phyloP scores from a whole-genome alignment of 2,888 invertebrate species.

The Amphipyra berbera region DNA sequence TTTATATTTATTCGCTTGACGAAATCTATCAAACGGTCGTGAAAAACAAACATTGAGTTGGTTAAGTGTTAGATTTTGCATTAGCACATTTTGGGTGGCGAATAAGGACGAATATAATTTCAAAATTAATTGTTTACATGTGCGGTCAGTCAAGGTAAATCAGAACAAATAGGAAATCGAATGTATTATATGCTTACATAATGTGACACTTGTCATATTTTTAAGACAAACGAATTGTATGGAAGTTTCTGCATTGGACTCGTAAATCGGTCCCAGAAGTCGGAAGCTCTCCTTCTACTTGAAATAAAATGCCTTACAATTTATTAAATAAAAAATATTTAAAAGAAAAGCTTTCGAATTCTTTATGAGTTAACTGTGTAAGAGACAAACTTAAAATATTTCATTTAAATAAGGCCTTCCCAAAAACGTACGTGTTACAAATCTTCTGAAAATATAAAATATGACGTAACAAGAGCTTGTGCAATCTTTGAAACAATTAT shows the following conservation, averaged over 20 bases:
- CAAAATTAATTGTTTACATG: slow-evolving; percentile 17
- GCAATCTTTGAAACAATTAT: slow-evolving; percentile 17
- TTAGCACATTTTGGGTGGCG: slow-evolving; percentile 34
- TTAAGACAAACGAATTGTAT: background rate
- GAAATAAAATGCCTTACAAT: background rate
- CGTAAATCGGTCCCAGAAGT: background rate
- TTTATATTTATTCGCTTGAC: slow-evolving; percentile 29
- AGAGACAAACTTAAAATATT: no score
- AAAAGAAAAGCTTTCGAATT: no score
- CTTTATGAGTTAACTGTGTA: no score
- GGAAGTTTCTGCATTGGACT: background rate
- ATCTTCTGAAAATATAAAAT: slow-evolving; percentile 1
- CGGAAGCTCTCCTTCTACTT: background rate
- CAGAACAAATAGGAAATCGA: slow-evolving; percentile 17
- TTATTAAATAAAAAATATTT: background rate
- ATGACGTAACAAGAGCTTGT: slow-evolving; percentile 17
- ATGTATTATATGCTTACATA: background rate
- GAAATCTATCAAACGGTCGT: slow-evolving; percentile 41
- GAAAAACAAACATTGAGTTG: slow-evolving; percentile 42
- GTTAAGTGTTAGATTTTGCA: slow-evolving; percentile 40
- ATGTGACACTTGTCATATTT: background rate
- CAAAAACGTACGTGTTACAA: background rate
- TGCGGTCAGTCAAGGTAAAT: slow-evolving; percentile 42
- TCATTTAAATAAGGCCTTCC: no score
- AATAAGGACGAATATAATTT: slow-evolving; percentile 35